Evolutionary conservation across 2,888 invertebrate genomes (phyloP), one percentile per base, ranked within the genome.

Genomic region (Sarcophaga rosellei): DNA sequence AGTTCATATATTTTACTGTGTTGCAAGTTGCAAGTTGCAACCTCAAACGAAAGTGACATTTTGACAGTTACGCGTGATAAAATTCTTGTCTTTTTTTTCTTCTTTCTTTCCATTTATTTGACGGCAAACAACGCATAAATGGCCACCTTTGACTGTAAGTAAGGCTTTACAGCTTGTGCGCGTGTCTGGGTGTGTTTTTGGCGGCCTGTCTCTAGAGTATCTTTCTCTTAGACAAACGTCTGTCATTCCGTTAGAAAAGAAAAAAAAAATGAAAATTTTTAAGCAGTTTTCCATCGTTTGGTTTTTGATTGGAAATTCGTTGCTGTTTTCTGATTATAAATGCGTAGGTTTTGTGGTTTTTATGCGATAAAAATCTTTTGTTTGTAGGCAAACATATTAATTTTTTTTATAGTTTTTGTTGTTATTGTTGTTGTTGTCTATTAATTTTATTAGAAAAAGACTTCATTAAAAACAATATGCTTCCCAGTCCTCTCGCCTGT

Each of bases 41-140:
- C 81, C 81, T 78, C 74, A 84, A 82, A 84, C 75, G 81, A 86
- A 86, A 86, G 84, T 78, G 86, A 86, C 84, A 84, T 72, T 84
- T 84, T 86, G 86, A 86, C 86, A 86, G 86, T 84, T 84, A 86
- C 70, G 84, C 84, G 86, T 84, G 86, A 86, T 86, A 86, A 84
- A 78, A 84, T 81, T 84, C 35, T 35, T 35, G 35, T 10, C 8
- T 35, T 10, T 35, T 4, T 35, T 35, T 10, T 35, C 2, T 35
- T 35, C 35, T 35, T 35, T 35, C 35, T 35, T 35, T 35, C 8
- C 35, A 8, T 35, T 35, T 35, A 35, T 35, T 35, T 35, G 35
- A 35, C 1, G 35, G 8, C 8, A 35, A 35, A 35, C 35, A 79
- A 70, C 75, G 68, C 73, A 80, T 21, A 72, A 76, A 76, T 66